Evolutionary conservation across 2,888 invertebrate genomes (phyloP).

Genomic region (Hypercompe scribonia): DNA sequence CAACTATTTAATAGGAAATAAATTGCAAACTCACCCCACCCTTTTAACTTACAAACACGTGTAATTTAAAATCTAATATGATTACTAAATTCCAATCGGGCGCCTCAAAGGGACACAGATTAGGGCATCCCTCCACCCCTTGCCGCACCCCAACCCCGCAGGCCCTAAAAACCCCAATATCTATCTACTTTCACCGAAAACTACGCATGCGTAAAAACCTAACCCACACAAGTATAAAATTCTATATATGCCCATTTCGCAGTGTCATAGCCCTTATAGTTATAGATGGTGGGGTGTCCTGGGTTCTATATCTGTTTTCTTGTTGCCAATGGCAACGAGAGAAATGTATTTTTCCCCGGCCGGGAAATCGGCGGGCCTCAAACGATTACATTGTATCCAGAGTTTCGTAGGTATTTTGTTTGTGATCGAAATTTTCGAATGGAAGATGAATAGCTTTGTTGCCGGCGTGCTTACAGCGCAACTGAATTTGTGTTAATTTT

Average conservation of each 20-base stretch:
- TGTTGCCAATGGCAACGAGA: constrained; percentile 78
- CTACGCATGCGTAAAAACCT: constrained; percentile 85
- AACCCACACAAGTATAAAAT: constrained; percentile 69
- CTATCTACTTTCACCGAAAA: constrained; percentile 81
- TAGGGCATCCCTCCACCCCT: constrained; percentile 71
- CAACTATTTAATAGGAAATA: constrained; percentile 80
- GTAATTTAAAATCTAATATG: constrained; percentile 87
- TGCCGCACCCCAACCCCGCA: constrained; percentile 60
- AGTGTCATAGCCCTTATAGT: constrained; percentile 58
- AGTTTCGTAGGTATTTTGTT: constrained; percentile 55
- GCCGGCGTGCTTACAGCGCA: background rate
- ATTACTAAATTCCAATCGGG: constrained; percentile 86
- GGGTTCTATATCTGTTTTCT: constrained; percentile 77
- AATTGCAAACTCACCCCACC: constrained; percentile 71
- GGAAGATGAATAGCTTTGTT: constrained; percentile 49
- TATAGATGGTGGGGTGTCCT: constrained; percentile 67
- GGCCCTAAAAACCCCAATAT: constrained; percentile 84
- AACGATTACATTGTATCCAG: constrained; percentile 59
- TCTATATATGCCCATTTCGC: constrained; percentile 75
- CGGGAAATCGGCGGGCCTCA: constrained; percentile 49
- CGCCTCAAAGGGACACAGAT: constrained; percentile 83
- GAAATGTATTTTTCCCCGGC: constrained; percentile 75
- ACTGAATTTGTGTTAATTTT: constrained; percentile 8
- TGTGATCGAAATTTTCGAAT: constrained; percentile 53
- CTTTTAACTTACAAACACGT: constrained; percentile 80